Evolutionary conservation across 2,113 vertebrate genomes (phyloP).

Genomic region (Pygathrix nemaeus): DNA sequence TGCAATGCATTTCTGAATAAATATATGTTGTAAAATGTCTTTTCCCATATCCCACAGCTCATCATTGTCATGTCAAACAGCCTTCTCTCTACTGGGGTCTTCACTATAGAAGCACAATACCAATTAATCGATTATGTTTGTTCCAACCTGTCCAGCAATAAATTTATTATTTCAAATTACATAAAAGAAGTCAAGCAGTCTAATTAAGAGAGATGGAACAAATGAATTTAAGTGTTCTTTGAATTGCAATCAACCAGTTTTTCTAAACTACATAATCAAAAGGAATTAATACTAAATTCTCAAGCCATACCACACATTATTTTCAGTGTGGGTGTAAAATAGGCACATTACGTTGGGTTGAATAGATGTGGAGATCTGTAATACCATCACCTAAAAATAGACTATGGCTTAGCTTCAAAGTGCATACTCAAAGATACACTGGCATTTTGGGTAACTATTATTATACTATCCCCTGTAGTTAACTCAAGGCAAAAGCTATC

Average conservation of each 20-base stretch:
- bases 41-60: constrained; percentile 1
- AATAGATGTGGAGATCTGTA: constrained; percentile 1
- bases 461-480: background rate
- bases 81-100: constrained; percentile 6
- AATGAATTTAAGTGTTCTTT: background rate
- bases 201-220: background rate
- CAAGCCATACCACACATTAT: background rate
- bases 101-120: constrained; percentile 17
- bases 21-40: constrained; percentile 50
- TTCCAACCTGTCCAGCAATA: background rate
- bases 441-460: constrained; percentile 23
- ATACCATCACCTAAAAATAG: constrained; percentile 61
- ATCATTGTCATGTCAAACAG: constrained; percentile 40
- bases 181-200: background rate
- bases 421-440: constrained; percentile 41
- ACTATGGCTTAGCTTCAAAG: constrained; percentile 45
- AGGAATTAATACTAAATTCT: constrained; percentile 36
- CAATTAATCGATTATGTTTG: constrained; percentile 53
- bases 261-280: constrained; percentile 40
- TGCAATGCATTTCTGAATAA: constrained; percentile 58
- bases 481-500: constrained; percentile 49
- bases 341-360: background rate
- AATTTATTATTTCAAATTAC: constrained; percentile 3
- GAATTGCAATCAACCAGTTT: background rate
- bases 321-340: background rate